phyloP scores from a whole-genome alignment of 1,140 invertebrate species.

The Sesamia nonagrioides region DNA sequence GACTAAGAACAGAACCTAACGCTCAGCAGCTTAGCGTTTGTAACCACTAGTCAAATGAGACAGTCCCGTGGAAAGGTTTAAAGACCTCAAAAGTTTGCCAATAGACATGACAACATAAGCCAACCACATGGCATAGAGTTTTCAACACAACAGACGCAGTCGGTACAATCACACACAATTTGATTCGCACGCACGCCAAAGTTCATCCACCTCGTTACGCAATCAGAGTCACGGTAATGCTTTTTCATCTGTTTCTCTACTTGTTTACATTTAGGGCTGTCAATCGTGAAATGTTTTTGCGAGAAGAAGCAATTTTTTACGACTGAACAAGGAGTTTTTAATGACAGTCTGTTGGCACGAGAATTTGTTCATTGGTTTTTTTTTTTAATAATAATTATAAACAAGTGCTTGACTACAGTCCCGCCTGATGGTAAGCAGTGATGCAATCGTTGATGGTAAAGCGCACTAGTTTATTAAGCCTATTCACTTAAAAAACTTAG shows the following conservation, averaged over 20 bases:
- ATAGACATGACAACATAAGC: background rate
- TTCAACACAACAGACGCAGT: background rate
- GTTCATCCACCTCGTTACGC: slow-evolving; percentile 47
- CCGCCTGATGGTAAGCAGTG: too few species aligned
- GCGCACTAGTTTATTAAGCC: too few species aligned
- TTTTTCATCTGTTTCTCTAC: slow-evolving; percentile 49
- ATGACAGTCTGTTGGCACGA: too few species aligned
- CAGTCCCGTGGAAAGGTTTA: background rate
- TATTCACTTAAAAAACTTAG: too few species aligned
- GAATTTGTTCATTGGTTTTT: too few species aligned
- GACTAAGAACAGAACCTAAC: too few species aligned
- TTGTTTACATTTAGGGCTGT: slow-evolving; percentile 27
- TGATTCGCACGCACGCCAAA: slow-evolving; percentile 45
- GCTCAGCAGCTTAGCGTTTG: too few species aligned
- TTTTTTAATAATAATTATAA: too few species aligned
- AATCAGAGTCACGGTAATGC: slow-evolving; percentile 36
- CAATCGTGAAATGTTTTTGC: background rate
- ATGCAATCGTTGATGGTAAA: too few species aligned
- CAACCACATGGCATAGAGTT: slow-evolving; percentile 1
- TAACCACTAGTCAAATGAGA: too few species aligned
- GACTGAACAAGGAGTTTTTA: background rate
- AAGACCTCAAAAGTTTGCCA: background rate
- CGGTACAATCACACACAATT: slow-evolving; percentile 40
- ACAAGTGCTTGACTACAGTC: too few species aligned
- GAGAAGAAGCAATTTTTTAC: background rate